Percentiles rank a stretch among this genome's conserved stretches.
Evolutionary conservation across 2,888 invertebrate species (phyloP).

Genomic region (Acronicta alni): DNA sequence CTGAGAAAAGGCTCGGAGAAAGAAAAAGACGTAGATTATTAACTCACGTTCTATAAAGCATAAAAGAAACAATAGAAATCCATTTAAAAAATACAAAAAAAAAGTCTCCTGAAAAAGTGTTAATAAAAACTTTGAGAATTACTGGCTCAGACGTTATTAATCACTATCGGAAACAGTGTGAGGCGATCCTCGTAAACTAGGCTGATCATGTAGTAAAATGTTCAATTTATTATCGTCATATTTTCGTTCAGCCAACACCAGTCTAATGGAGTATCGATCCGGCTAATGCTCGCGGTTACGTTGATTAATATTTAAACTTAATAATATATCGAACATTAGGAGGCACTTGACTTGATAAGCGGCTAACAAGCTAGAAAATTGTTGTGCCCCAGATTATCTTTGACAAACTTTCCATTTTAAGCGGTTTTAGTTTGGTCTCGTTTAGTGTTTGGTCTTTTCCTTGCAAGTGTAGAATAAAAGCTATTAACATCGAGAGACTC

Average conservation of each 20-base stretch:
- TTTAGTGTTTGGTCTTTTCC: too few species aligned
- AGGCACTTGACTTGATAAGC: conserved; percentile 23
- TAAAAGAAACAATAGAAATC: too few species aligned
- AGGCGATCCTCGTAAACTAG: conserved; percentile 33
- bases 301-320: conserved; percentile 60
- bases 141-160: conserved; percentile 30
- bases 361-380: conserved; percentile 17
- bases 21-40: too few species aligned
- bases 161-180: conserved; percentile 34
- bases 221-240: conserved; percentile 25
- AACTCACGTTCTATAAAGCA: too few species aligned
- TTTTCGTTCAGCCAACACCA: conserved; percentile 14
- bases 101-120: neutral
- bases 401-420: neutral
- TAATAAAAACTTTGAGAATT: conserved; percentile 17
- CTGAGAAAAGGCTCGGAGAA: too few species aligned
- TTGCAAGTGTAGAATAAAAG: too few species aligned
- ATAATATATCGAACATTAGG: conserved; percentile 41
- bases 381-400: conserved; percentile 23
- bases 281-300: conserved; percentile 51
- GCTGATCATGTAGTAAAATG: conserved; percentile 30
- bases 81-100: neutral
- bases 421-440: neutral
- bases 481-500: too few species aligned
- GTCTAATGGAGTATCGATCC: conserved; percentile 64